Evolutionary conservation across 2,797 vertebrate species (phyloP), one percentile per base, ranked within the genome.

Genomic region (Melanotaenia trifasciata): DNA sequence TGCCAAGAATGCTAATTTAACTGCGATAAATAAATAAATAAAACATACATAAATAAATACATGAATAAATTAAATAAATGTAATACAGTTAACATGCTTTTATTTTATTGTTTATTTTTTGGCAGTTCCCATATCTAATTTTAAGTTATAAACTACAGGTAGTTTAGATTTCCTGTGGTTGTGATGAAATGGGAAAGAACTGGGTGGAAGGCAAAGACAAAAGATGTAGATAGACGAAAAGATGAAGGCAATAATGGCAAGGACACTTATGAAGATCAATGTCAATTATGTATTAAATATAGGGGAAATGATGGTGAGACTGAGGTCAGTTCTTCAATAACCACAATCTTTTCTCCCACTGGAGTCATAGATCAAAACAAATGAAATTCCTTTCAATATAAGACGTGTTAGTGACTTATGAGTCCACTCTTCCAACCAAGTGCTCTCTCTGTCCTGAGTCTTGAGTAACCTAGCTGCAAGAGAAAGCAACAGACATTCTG

Each of bases 271-370:
- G 67, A 58, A 76, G 72, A 76, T 69, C 72, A 89, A 88, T 60
- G 86, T 87, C 83, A 72, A 45, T 68, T 36, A 64, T 24, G 76
- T 84, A 80, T 43, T 90, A 79, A 89, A 36, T 60, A 43, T 57
- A 36, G 74, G 58, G 67, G 53, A 26, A 80, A 33, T 47, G 70
- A 71, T 58, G 62, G 38, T 70, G 63, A 85, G 61, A 57, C 20
- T 4, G 16, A 67, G 87, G 85, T 89, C 72, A 90, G 65, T 81
- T 74, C 61, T 67, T 58, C 74, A 78, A 72, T 76, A 77, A 74
- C 66, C 58, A 67, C 76, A 62, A 72, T 69, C 58, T 70, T 70
- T 45, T 26, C 30, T 26, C 58, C 36, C 26, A 53, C 26, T 59
- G 65, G 53, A 71, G 58, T 70, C 57, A 80, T 86, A 72, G 80